These are phyloP conservation scores for Peromyscus aztecus DNA, from an alignment of 2,797 vertebrate genomes.

Conservation along the genomic window DNA sequence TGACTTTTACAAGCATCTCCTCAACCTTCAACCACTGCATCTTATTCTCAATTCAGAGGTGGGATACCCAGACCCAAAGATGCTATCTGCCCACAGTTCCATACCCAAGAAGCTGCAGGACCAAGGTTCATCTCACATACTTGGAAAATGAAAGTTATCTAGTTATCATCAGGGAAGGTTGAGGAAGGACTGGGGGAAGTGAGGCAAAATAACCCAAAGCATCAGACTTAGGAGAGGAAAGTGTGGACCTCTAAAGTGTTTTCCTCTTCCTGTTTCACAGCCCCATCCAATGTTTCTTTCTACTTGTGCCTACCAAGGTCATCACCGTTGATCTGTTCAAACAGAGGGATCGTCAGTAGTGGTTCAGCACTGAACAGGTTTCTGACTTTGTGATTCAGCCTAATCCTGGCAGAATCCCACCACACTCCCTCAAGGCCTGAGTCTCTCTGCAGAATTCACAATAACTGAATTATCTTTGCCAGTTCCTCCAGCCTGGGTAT, in stretches of 20 bases:
- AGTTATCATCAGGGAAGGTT: not conserved
- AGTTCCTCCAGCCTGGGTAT: not conserved
- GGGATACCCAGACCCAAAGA: not conserved
- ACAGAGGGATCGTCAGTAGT: not conserved
- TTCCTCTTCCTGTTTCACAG: not conserved
- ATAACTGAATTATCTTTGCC: not conserved
- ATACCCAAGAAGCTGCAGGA: not conserved
- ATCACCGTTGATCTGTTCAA: not conserved
- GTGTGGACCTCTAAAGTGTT: no score
- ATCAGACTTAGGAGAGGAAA: not conserved
- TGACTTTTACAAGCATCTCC: not conserved
- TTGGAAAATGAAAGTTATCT: not conserved
- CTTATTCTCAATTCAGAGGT: not conserved
- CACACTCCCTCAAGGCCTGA: not conserved
- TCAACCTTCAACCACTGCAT: not conserved
- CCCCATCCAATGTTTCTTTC: not conserved
- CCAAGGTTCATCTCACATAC: not conserved
- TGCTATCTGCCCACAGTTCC: not conserved
- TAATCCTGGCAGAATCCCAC: conserved; percentile 23
- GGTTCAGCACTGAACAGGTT: not conserved
- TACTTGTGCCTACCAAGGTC: not conserved
- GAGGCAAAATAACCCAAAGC: not conserved
- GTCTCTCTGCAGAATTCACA: not conserved
- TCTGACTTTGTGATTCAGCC: conserved; percentile 41
- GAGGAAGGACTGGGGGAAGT: not conserved